phyloP scores from a whole-genome alignment of 37 sponge, comb jelly and placozoan genomes.

The Eunapius fragilis region DNA sequence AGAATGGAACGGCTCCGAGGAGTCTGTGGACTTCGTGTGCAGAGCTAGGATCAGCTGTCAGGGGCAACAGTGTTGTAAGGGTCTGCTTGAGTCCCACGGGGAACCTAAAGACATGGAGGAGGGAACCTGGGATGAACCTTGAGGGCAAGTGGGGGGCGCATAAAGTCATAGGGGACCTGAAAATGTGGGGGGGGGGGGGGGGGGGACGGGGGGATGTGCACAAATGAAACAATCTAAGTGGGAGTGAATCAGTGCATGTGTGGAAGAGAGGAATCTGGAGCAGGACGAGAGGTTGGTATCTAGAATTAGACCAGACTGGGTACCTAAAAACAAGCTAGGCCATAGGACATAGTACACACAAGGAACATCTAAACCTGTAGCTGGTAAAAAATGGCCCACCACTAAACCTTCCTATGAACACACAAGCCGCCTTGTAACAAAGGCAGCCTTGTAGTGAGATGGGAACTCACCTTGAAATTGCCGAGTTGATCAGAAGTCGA shows the following conservation, averaged over 20 bases:
- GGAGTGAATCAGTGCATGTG: background rate
- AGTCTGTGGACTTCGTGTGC: slow-evolving; percentile 27
- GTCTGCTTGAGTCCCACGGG: slow-evolving; percentile 27
- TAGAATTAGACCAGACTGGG: too few relatives aligned
- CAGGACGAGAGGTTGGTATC: too few relatives aligned
- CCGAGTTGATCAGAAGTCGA: slow-evolving; percentile 27
- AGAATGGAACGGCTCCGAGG: slow-evolving; percentile 23
- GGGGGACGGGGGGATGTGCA: background rate
- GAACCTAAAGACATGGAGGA: slow-evolving; percentile 21
- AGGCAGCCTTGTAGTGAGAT: background rate
- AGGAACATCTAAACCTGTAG: too few relatives aligned
- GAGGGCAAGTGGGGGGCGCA: background rate
- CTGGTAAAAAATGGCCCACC: too few relatives aligned
- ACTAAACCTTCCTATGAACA: too few relatives aligned
- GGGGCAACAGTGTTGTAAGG: slow-evolving; percentile 27
- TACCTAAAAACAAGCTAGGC: too few relatives aligned
- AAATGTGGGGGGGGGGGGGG: background rate
- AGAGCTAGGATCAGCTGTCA: slow-evolving; percentile 31
- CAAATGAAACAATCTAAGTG: background rate
- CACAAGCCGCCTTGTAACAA: too few relatives aligned
- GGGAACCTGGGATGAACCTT: background rate
- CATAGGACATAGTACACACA: too few relatives aligned
- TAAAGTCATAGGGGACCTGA: background rate
- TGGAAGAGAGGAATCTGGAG: too few relatives aligned
- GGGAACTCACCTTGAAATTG: slow-evolving; percentile 20